phyloP scores from a whole-genome alignment of 2,888 invertebrate species.

The Slavum lentiscoides region DNA sequence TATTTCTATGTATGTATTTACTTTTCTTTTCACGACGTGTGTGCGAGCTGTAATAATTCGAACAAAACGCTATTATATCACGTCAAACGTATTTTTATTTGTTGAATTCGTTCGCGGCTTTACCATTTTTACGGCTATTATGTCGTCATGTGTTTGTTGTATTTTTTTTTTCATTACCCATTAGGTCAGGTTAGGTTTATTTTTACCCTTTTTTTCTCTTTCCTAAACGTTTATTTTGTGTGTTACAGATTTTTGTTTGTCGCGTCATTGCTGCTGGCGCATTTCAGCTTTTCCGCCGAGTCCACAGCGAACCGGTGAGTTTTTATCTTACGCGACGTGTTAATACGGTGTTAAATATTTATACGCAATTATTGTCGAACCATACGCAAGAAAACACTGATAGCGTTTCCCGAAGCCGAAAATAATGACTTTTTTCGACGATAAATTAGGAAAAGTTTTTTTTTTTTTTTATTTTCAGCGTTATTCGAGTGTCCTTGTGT shows the following conservation, averaged over 20 bases:
- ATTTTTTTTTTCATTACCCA: not conserved
- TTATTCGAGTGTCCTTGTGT: not conserved
- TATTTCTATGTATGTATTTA: conserved; percentile 31
- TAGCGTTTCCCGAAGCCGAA: not conserved
- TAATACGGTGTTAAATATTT: too few species aligned
- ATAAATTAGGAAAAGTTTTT: conserved; percentile 7
- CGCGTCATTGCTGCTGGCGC: not conserved
- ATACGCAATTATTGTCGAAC: not conserved
- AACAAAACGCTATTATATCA: not conserved
- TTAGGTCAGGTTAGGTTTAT: not conserved
- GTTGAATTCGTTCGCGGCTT: not conserved
- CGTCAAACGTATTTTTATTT: conserved; percentile 25
- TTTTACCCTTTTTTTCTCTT: not conserved
- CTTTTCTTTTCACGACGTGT: not conserved
- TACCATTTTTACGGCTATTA: not conserved
- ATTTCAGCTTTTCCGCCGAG: not conserved
- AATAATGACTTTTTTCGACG: conserved; percentile 5
- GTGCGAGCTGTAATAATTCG: conserved; percentile 2
- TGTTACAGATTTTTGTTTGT: conserved; percentile 5
- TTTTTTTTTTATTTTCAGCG: not conserved
- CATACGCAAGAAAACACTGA: not conserved
- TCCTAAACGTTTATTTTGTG: not conserved
- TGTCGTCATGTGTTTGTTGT: not conserved
- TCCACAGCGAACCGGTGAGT: not conserved
- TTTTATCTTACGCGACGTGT: not conserved